phyloP scores from a whole-genome alignment of 2,113 vertebrate species.

The Atherinomorus stipes region DNA sequence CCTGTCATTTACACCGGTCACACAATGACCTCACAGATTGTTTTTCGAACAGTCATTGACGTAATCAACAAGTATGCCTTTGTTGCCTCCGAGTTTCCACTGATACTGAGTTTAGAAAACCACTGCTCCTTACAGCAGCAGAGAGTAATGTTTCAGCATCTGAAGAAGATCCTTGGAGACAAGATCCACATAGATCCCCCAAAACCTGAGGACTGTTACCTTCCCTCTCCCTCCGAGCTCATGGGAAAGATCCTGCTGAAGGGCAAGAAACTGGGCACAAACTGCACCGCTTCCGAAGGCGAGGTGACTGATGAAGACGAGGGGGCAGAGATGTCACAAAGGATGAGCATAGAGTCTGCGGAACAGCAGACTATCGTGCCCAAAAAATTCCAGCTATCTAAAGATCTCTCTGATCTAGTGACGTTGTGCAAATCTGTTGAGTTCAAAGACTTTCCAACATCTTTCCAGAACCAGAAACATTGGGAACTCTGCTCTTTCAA shows the following conservation, averaged over 20 bases:
- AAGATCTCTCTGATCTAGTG: slow-evolving; percentile 95
- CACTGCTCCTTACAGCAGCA: slow-evolving; percentile 97
- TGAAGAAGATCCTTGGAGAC: slow-evolving; percentile 95
- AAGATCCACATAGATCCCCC: slow-evolving; percentile 88
- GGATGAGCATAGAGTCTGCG: slow-evolving; percentile 85
- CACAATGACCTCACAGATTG: slow-evolving; percentile 97
- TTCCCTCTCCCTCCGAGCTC: slow-evolving; percentile 90
- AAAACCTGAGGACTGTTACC: slow-evolving; percentile 89
- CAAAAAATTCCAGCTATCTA: slow-evolving; percentile 94
- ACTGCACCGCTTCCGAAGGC: slow-evolving; percentile 89
- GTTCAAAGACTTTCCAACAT: slow-evolving; percentile 94
- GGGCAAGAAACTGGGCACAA: slow-evolving; percentile 91
- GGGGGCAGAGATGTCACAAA: slow-evolving; percentile 95
- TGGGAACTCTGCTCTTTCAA: slow-evolving; percentile 99
- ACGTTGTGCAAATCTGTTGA: slow-evolving; percentile 95
- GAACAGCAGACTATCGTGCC: slow-evolving; percentile 84
- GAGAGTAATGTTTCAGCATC: slow-evolving; percentile 96
- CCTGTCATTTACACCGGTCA: slow-evolving; percentile 97
- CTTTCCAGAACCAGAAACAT: slow-evolving; percentile 95
- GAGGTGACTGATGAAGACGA: slow-evolving; percentile 98
- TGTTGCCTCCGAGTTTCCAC: slow-evolving; percentile 93
- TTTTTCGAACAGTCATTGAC: slow-evolving; percentile 94
- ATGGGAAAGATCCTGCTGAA: slow-evolving; percentile 95
- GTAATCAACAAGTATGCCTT: slow-evolving; percentile 96
- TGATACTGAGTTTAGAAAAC: slow-evolving; percentile 96